Evolutionary conservation across 2,797 vertebrate genomes (phyloP), one percentile per base, ranked within the genome.

Genomic region (Pantherophis alleghaniensis): DNA sequence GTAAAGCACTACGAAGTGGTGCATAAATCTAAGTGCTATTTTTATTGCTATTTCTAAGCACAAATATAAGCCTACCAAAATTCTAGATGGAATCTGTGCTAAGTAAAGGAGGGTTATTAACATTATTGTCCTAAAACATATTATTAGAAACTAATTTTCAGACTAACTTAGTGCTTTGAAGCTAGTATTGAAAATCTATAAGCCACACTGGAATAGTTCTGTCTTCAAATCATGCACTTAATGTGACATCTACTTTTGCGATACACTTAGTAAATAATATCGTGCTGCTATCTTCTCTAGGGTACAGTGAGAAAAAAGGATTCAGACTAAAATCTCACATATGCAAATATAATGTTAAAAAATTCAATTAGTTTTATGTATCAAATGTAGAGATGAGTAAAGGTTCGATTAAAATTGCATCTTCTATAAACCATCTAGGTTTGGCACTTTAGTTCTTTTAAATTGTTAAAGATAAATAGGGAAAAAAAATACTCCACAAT

Each of bases 321-420:
- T 88, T 32, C 87, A 88, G 28, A 56, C 32, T 79, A 20, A 91
- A 88, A 69, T 88, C 14, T 88, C 20, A 88, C 47, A 61, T 89
- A 91, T 66, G 32, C 90, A 89, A 93, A 86, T 91, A 51, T 56
- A 86, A 86, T 89, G 74, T 91, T 88, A 28, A 91, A 92, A 87
- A 53, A 57, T 92, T 74, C 28, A 87, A 86, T 74, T 88, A 87
- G 55, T 60, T 88, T 74, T 61, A 57, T 91, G 32, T 66, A 63
- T 59, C 57, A 89, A 9, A 61, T 86, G 47, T 86, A 89, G 90
- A 86, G 59, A 66, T 91, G 87, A 91, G 86, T 60, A 56, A 69
- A 79, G 12, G 5, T 74, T 91, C 66, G 66, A 66, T 91, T 91
- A 91, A 91, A 86, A 89, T 89, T 91, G 69, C 86, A 93, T 89